These are phyloP conservation scores for Leucophenga montana DNA, from an alignment of 2,888 invertebrate genomes.

Conservation along the genomic window DNA sequence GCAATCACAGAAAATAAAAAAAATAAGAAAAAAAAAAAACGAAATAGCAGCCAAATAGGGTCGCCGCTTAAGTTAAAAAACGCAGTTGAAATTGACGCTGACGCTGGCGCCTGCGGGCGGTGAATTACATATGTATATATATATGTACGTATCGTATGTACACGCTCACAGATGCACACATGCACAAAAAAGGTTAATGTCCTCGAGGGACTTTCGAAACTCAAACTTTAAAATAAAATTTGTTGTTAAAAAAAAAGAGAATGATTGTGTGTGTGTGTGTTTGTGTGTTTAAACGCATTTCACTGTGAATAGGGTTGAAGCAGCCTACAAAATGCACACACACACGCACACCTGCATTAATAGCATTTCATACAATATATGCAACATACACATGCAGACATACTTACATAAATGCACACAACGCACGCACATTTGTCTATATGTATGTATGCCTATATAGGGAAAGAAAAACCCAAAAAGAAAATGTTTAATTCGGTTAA, in stretches of 20 bases:
- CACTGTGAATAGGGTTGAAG: constrained; percentile 26
- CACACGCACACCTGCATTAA: constrained; percentile 31
- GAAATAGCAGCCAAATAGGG: constrained; percentile 22
- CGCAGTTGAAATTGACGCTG: constrained; percentile 42
- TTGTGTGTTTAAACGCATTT: constrained; percentile 9
- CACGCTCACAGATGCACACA: constrained; percentile 13
- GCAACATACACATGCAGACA: constrained; percentile 39
- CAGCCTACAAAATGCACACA: constrained; percentile 44
- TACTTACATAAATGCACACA: constrained; percentile 19
- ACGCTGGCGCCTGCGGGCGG: constrained; percentile 47
- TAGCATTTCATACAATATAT: constrained; percentile 2
- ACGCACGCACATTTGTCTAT: too few relatives aligned
- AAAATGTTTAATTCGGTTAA: too few relatives aligned
- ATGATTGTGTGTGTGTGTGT: constrained; percentile 18
- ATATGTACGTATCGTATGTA: background rate
- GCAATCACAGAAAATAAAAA: background rate
- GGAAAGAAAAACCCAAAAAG: too few relatives aligned
- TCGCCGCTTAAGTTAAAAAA: constrained; percentile 1
- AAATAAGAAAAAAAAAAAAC: constrained; percentile 28
- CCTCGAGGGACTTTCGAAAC: constrained; percentile 68
- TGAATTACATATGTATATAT: constrained; percentile 32
- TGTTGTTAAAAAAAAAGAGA: constrained; percentile 6
- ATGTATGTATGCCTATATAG: too few relatives aligned
- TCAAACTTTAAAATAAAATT: constrained; percentile 60
- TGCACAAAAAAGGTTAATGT: constrained; percentile 70